phyloP scores from a whole-genome alignment of 2,113 vertebrate genomes.

The Piprites chloris region DNA sequence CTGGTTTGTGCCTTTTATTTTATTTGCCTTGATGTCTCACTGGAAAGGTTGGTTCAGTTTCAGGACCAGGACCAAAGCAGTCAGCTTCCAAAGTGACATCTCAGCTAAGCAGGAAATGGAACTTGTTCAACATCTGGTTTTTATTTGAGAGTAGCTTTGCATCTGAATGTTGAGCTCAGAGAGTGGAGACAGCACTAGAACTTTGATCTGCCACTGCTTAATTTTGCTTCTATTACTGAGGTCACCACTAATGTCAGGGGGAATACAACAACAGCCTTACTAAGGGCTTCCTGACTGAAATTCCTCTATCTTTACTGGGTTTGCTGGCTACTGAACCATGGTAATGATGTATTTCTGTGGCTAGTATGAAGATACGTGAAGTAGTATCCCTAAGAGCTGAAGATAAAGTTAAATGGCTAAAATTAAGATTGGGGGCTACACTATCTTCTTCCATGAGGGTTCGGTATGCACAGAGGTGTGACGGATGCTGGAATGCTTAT shows the following conservation, averaged over 20 bases:
- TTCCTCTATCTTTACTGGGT: background rate
- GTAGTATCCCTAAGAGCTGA: background rate
- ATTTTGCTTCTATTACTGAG: constrained; percentile 7
- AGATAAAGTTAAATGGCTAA: background rate
- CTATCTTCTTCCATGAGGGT: background rate
- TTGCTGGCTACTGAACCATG: background rate
- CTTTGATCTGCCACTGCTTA: constrained; percentile 42
- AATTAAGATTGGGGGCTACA: background rate
- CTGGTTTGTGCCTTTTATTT: background rate
- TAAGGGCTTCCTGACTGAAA: constrained; percentile 8
- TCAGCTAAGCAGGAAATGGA: constrained; percentile 46
- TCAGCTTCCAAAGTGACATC: background rate
- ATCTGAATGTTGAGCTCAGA: constrained; percentile 62
- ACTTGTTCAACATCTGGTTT: constrained; percentile 67
- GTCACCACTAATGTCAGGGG: background rate
- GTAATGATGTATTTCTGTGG: background rate
- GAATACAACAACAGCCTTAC: background rate
- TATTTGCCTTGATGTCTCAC: constrained; percentile 2
- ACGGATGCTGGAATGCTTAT: background rate
- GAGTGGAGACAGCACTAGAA: background rate
- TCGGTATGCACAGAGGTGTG: background rate
- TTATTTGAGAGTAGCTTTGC: constrained; percentile 54
- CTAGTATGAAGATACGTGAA: background rate
- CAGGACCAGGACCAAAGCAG: background rate
- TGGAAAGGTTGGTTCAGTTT: constrained; percentile 34